Conservation (phyloP, 2,888 invertebrate species). For the Drosophila mimetica region DNA sequence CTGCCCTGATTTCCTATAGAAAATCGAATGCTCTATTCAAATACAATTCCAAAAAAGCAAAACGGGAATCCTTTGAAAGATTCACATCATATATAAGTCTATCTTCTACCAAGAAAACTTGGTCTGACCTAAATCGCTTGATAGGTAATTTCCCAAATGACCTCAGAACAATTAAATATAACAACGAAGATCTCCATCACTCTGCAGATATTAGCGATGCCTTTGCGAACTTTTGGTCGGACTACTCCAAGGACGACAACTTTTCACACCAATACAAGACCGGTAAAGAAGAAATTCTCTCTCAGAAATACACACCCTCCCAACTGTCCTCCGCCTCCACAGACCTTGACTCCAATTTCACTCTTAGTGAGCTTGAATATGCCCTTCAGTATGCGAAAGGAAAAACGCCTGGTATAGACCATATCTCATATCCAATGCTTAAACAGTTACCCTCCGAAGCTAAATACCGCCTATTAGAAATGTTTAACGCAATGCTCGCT, state of each 20-base stretch:
- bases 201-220: neutral
- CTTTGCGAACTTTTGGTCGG: slow-evolving; percentile 10
- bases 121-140: too few relatives aligned
- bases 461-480: slow-evolving; percentile 1
- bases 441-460: neutral
- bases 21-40: too few relatives aligned
- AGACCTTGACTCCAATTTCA: neutral
- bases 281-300: slow-evolving; percentile 2
- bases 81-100: too few relatives aligned
- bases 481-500: neutral
- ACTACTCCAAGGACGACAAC: slow-evolving; percentile 12
- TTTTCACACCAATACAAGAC: slow-evolving; percentile 8
- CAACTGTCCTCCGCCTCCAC: neutral
- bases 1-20: too few relatives aligned
- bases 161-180: neutral
- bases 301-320: neutral
- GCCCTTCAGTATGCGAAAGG: slow-evolving; percentile 3
- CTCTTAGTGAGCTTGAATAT: neutral
- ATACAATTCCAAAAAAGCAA: too few relatives aligned
- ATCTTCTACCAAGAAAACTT: too few relatives aligned
- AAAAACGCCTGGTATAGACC: neutral
- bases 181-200: neutral
- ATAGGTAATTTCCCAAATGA: too few relatives aligned
- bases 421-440: neutral
- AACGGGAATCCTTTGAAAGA: too few relatives aligned